These are phyloP conservation scores for Cryptoblepharus egeriae DNA, from an alignment of 2,797 vertebrate species.

Conservation along the genomic window DNA sequence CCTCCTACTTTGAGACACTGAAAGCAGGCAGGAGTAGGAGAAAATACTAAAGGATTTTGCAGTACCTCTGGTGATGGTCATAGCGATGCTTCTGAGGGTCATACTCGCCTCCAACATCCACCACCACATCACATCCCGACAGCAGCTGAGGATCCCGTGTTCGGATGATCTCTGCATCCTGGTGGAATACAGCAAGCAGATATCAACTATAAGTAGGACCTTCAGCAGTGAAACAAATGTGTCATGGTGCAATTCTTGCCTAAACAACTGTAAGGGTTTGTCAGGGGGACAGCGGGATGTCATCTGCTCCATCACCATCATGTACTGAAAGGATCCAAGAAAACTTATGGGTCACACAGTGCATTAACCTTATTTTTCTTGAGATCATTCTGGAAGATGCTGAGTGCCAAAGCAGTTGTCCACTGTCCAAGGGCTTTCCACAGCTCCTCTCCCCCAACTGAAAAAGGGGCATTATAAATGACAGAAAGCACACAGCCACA, in stretches of 20 bases:
- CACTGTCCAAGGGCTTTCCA: not conserved
- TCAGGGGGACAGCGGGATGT: not conserved
- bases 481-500: not conserved
- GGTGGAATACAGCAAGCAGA: not conserved
- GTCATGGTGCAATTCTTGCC: not conserved
- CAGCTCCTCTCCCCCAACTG: not conserved
- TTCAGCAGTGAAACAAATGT: not conserved
- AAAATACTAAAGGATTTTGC: not conserved
- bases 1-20: not conserved
- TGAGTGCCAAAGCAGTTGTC: too few species aligned
- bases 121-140: constrained; percentile 88
- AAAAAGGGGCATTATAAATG: not conserved
- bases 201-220: not conserved
- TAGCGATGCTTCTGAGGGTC: constrained; percentile 88
- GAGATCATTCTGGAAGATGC: not conserved
- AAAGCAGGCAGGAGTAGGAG: not conserved
- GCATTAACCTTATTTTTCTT: not conserved
- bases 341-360: not conserved
- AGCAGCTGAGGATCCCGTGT: constrained; percentile 85
- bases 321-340: not conserved
- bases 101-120: constrained; percentile 93
- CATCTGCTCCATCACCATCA: not conserved
- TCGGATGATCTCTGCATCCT: constrained; percentile 89
- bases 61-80: constrained; percentile 95
- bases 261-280: not conserved